Base-by-base conservation (phyloP, 2,888 invertebrate genomes). In the Tipula unca region DNA sequence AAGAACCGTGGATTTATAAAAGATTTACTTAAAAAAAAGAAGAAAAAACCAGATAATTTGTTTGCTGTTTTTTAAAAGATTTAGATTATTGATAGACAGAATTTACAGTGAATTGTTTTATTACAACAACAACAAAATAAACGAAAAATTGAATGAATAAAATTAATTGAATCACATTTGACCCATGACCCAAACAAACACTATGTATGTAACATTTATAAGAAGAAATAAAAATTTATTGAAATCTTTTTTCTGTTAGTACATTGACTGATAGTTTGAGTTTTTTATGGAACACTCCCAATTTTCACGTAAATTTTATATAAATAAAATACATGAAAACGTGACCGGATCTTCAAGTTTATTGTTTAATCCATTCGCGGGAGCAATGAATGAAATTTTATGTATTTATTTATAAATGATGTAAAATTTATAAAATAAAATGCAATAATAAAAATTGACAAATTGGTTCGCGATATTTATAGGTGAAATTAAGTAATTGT, bases 1-100 rank as follows among this genome's bases (percentile, higher is more conserved):
- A 69, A 69, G 25, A 48, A 17, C 69, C 69, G 25, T 69, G 69
- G 69, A 69, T 69, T 69, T 69, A 25, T 69, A 69, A 25, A 25
- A 69, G 69, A 25, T 10, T 69, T 69, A 69, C 25, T 25, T 48
- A 48, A n/a, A 48, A 14, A 14, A 69, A 54, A 54, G 5, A 69
- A 69, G 69, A 69, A 25, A 69, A 69, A 25, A 69, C 25, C 20
- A 25, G 69, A 69, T 25, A 69, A 25, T 25, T 54, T n/a, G 17
- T 69, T 69, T 69, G 69, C 69, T 69, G 69, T 69, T 69, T 48
- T 69, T 25, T 69, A 10, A 69, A 69, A 69, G 69, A 69, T 69
- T 69, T 69, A 69, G 69, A 69, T 69, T 69, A 69, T 69, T 69
- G 69, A 69, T 69, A 69, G 69, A 69, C 69, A 69, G 69, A 69